Percentiles rank a stretch among this genome's conserved stretches.
Conservation (phyloP, 2,113 vertebrate species). For the Indicator maculatus region DNA sequence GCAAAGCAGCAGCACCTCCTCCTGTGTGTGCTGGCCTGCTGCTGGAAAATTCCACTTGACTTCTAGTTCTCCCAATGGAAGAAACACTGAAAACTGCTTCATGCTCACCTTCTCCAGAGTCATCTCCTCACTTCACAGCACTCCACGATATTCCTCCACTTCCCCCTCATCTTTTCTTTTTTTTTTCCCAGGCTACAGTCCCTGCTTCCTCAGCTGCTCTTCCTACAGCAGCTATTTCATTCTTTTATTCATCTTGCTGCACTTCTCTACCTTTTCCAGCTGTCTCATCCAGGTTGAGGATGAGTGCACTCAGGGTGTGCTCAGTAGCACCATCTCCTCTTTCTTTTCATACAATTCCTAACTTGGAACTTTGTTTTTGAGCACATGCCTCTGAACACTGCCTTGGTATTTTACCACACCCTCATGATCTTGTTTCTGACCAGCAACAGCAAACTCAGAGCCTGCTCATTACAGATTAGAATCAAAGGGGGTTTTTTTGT, state of each 20-base stretch:
- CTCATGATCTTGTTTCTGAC: not conserved
- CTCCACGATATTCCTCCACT: not conserved
- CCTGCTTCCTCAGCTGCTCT: not conserved
- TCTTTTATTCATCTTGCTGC: not conserved
- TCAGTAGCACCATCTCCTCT: not conserved
- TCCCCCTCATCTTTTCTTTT: not conserved
- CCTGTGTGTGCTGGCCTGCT: not conserved
- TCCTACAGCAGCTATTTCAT: not conserved
- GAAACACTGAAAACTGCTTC: not conserved
- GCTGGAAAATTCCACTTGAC: not conserved
- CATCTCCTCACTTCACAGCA: not conserved
- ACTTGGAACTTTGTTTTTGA: not conserved
- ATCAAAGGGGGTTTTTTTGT: not conserved
- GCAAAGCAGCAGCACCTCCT: not conserved
- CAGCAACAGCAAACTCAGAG: not conserved
- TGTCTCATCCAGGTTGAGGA: not conserved
- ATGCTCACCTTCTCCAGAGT: not conserved
- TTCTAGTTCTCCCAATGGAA: not conserved
- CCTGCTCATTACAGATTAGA: not conserved
- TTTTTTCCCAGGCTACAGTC: not conserved
- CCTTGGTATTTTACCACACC: not conserved
- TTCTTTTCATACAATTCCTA: not conserved
- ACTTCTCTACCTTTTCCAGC: not conserved
- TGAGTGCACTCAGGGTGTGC: not conserved
- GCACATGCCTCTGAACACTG: not conserved